Base-by-base conservation (phyloP, 2,797 vertebrate genomes). In the Danio choprae region DNA sequence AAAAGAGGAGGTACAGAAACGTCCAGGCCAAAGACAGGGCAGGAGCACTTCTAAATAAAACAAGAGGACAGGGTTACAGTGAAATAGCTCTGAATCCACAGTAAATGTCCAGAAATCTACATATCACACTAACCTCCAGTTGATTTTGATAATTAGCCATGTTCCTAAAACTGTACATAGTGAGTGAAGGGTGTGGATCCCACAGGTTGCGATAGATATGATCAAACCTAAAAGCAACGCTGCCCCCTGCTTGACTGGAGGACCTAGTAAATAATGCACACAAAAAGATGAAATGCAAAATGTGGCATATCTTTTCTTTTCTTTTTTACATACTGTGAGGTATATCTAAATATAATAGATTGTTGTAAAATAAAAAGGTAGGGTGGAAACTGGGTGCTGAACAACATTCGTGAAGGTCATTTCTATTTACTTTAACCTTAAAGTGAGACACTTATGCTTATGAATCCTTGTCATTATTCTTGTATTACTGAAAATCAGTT, bases 1-100 rank as follows among this genome's bases (percentile, higher is more conserved):
- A 98, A 90, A 98, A 96, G 36, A 97, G 92, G 59, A 98, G 95
- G 87, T 98, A 98, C 80, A 95, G 90, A 81, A 97, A 98, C 3
- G 94, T 96, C 97, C 97, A 98, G 81, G 76, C 90, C 6, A 97
- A 93, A 20, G 92, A 93, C 84, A 96, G 79, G 7, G 93, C 89
- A 0, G 96, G 95, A 13, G 95, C 95, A 64, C 87, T 89, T 81
- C 97, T 98, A 55, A n/a, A 74, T 7, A 70, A 11, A 55, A 60
- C 59, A 15, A 74, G 7, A 51, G 20, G 15, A 10, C 12, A 59
- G 12, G 18, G 29, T 10, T 12, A 20, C 46, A 63, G 4, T 4
- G 41, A 12, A 63, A 20, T 63, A 15, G 1, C 2, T 0, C 4
- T 0, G 12, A 73, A 18, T 36, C 69, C 8, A 4, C 16, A 9